These are phyloP conservation scores for Diorhabda elongata DNA, from an alignment of 1,140 invertebrate species.

Conservation along the genomic window DNA sequence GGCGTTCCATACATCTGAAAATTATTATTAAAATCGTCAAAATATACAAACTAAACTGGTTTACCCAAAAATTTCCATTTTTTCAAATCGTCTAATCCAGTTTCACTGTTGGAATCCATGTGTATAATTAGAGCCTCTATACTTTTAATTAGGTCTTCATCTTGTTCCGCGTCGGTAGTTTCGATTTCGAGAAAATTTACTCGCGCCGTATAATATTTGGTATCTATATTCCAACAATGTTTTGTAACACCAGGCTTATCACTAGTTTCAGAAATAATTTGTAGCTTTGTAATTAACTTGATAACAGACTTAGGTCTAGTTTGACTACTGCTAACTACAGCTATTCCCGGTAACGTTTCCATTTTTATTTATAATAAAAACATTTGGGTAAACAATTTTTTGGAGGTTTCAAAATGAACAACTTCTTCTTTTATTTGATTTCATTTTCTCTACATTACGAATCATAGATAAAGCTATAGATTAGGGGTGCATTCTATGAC, in stretches of 20 bases:
- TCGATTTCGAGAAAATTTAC: slow-evolving; percentile 45
- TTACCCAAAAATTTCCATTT: slow-evolving; percentile 39
- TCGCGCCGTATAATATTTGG: slow-evolving; percentile 48
- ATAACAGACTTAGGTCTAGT: slow-evolving; percentile 44
- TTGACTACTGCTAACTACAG: slow-evolving; percentile 42
- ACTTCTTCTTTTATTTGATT: no score
- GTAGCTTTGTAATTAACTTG: slow-evolving; percentile 41
- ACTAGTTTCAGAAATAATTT: slow-evolving; percentile 19
- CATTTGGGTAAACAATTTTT: not conserved
- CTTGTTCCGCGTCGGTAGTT: slow-evolving; percentile 32
- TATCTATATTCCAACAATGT: slow-evolving; percentile 46
- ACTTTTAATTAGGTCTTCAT: slow-evolving; percentile 35
- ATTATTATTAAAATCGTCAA: not conserved
- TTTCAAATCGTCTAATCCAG: slow-evolving; percentile 41
- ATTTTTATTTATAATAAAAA: slow-evolving; percentile 24
- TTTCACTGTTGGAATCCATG: slow-evolving; percentile 45
- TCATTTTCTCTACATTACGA: no score
- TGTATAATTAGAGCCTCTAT: slow-evolving; percentile 47
- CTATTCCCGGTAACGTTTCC: slow-evolving; percentile 38
- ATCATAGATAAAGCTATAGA: no score
- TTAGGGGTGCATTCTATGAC: no score
- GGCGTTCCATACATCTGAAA: slow-evolving; percentile 36
- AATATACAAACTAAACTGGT: not conserved
- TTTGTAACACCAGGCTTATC: slow-evolving; percentile 22
- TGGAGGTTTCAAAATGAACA: no score